These are phyloP conservation scores for Branchellion lobata DNA, from an alignment of 2,888 invertebrate genomes.

Conservation along the genomic window DNA sequence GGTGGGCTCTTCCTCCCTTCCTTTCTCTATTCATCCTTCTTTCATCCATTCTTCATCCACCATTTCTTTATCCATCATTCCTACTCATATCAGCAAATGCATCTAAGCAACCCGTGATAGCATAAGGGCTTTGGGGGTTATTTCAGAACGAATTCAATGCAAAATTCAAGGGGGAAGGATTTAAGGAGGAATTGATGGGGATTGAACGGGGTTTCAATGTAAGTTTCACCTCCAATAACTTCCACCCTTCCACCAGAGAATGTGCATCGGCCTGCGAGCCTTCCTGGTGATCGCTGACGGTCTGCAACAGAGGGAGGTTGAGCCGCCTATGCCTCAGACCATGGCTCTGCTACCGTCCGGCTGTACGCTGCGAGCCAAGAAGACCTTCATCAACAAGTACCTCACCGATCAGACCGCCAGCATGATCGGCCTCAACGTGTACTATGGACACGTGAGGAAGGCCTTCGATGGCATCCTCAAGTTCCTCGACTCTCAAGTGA, in stretches of 20 bases:
- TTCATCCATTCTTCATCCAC: too few relatives aligned
- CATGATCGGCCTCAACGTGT: slow-evolving; percentile 93
- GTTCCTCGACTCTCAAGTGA: slow-evolving; percentile 82
- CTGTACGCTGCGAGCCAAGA: slow-evolving; percentile 87
- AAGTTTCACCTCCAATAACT: not conserved
- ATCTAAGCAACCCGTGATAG: too few relatives aligned
- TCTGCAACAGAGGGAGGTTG: slow-evolving; percentile 95
- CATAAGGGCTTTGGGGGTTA: too few relatives aligned
- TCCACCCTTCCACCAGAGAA: slow-evolving; percentile 66
- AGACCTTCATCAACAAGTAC: slow-evolving; percentile 87
- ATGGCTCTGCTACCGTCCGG: slow-evolving; percentile 92
- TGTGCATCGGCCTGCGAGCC: slow-evolving; percentile 96
- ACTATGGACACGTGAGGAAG: slow-evolving; percentile 90
- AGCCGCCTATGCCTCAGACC: slow-evolving; percentile 96
- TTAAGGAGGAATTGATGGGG: too few relatives aligned
- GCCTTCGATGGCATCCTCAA: slow-evolving; percentile 92
- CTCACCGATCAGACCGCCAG: slow-evolving; percentile 86
- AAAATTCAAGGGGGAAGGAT: too few relatives aligned
- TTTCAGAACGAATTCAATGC: too few relatives aligned
- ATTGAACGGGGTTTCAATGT: too few relatives aligned
- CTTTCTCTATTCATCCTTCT: not conserved
- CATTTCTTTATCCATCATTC: too few relatives aligned
- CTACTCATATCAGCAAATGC: too few relatives aligned
- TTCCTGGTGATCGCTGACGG: slow-evolving; percentile 97
- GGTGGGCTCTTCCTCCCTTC: slow-evolving; percentile 54